phyloP scores from a whole-genome alignment of 1,140 invertebrate species.

The Helicoverpa zea region DNA sequence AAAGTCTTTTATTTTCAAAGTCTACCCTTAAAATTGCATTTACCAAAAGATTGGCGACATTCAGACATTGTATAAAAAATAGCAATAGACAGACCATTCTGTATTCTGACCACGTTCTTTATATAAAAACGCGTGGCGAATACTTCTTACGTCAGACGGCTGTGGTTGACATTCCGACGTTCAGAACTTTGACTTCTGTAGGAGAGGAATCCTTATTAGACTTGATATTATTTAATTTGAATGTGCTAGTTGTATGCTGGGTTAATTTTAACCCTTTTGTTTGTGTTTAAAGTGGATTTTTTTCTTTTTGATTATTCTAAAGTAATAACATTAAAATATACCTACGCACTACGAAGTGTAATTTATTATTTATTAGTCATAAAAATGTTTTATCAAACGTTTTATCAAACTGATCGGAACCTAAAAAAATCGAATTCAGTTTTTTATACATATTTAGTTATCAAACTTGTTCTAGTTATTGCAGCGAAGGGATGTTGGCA shows the following conservation, averaged over 20 bases:
- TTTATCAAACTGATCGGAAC: too few relatives aligned
- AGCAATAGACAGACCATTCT: background rate
- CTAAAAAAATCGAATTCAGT: too few relatives aligned
- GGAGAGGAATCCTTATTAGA: constrained; percentile 17
- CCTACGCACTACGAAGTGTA: too few relatives aligned
- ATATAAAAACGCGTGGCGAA: constrained; percentile 34
- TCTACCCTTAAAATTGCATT: constrained; percentile 19
- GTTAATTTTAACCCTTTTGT: too few relatives aligned
- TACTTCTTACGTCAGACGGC: background rate
- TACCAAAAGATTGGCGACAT: constrained; percentile 24
- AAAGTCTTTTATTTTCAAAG: constrained; percentile 31
- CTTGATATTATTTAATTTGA: constrained; percentile 10
- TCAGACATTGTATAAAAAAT: constrained; percentile 32
- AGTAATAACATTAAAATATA: background rate
- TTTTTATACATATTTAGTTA: too few relatives aligned
- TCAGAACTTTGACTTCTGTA: constrained; percentile 6
- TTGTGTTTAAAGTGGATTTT: too few relatives aligned
- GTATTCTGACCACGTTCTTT: constrained; percentile 8
- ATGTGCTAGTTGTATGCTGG: too few relatives aligned
- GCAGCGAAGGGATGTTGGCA: too few relatives aligned
- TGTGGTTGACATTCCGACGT: constrained; percentile 15
- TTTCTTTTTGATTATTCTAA: too few relatives aligned
- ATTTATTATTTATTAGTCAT: too few relatives aligned
- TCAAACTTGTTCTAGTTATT: too few relatives aligned
- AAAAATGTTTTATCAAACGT: too few relatives aligned